Evolutionary conservation across 1,140 invertebrate genomes (phyloP).

Genomic region (Cydia pomonella): DNA sequence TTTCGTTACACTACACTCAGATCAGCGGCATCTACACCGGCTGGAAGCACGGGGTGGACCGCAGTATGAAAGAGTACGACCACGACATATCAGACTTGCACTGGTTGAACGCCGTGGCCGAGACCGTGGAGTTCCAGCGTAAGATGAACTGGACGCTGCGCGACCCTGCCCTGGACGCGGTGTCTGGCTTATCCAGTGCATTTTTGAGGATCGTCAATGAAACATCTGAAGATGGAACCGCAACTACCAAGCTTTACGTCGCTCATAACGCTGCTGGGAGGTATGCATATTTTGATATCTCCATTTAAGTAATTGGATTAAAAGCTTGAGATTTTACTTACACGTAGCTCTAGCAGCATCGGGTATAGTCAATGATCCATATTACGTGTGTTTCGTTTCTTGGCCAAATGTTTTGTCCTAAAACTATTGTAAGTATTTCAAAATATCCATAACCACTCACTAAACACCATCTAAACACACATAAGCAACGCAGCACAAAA

Average conservation of each 20-base stretch:
- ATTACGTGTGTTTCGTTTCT: no score
- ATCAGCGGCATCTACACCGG: constrained; percentile 85
- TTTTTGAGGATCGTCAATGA: constrained; percentile 67
- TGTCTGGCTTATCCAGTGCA: constrained; percentile 70
- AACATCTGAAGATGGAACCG: constrained; percentile 59
- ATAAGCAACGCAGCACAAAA: no score
- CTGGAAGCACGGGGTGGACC: constrained; percentile 84
- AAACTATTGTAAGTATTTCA: no score
- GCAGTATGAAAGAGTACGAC: constrained; percentile 83
- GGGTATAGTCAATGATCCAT: no score
- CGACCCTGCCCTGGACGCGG: constrained; percentile 49
- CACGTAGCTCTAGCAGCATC: no score
- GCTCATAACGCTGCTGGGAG: constrained; percentile 81
- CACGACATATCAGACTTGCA: constrained; percentile 85
- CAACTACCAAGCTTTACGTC: constrained; percentile 67
- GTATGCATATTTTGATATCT: constrained; percentile 45
- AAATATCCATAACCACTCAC: no score
- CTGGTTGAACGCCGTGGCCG: constrained; percentile 88
- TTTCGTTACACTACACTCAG: constrained; percentile 86
- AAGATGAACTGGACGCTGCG: constrained; percentile 70
- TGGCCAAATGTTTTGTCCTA: no score
- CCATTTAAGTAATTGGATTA: no score
- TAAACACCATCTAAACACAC: no score
- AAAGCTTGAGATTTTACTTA: no score
- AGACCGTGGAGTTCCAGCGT: constrained; percentile 85